Evolutionary conservation across 2,888 invertebrate species (phyloP).

Genomic region (Drosophila eohydei): DNA sequence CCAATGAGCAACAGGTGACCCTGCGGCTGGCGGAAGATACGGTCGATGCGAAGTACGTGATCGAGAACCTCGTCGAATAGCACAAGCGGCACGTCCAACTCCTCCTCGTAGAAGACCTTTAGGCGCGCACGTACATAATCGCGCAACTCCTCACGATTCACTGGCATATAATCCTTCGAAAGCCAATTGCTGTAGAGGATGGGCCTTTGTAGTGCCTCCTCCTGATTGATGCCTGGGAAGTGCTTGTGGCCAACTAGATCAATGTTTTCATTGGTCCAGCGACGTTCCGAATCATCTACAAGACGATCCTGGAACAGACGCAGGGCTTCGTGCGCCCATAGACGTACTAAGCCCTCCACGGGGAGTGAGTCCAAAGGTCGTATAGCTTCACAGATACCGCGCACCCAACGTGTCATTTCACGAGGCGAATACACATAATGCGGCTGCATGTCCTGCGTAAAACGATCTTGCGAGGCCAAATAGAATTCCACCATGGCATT

Average conservation of each 20-base stretch:
- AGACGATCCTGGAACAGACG: constrained; percentile 98
- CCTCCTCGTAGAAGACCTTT: constrained; percentile 99
- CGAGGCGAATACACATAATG: constrained; percentile 99
- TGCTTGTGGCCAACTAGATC: constrained; percentile 96
- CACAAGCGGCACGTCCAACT: constrained; percentile 98
- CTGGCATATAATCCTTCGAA: constrained; percentile 98
- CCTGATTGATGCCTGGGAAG: constrained; percentile 95
- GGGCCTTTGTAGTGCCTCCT: constrained; percentile 95
- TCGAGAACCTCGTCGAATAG: constrained; percentile 99
- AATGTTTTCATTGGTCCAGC: constrained; percentile 99
- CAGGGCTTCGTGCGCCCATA: constrained; percentile 99
- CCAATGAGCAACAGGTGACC: constrained; percentile 99
- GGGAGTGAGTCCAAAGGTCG: constrained; percentile 95
- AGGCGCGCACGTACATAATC: constrained; percentile 98
- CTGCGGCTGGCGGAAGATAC: constrained; percentile 99
- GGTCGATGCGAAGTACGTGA: constrained; percentile 98
- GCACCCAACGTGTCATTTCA: constrained; percentile 99
- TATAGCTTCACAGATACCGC: constrained; percentile 99
- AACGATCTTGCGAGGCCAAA: constrained; percentile 97
- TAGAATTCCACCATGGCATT: constrained; percentile 99
- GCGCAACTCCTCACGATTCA: constrained; percentile 96
- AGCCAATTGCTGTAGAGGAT: constrained; percentile 99
- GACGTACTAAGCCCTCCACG: constrained; percentile 97
- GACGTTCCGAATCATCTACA: constrained; percentile 96
- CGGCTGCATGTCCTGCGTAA: constrained; percentile 99